Base-by-base conservation (phyloP, 2,113 vertebrate species). In the Dasyprocta punctata region DNA sequence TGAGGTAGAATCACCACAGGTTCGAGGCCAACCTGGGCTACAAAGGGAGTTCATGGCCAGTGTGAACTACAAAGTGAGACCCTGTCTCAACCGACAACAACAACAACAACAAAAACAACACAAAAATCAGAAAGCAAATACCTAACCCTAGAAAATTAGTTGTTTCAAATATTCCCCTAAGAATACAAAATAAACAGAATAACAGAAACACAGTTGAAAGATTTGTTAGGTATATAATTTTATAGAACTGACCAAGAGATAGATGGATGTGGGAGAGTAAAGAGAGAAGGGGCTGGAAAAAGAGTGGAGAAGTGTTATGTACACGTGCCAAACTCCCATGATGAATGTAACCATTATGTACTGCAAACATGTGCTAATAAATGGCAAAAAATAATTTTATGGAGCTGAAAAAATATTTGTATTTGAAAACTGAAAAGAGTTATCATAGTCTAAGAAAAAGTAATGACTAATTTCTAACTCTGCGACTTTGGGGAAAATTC, bases 111-210 rank as follows among this genome's bases (percentile, higher is more conserved):
- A n/a, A n/a, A n/a, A 65, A 65, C 63, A 65, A 36, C 63, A 65
- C 30, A 65, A 65, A 33, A 65, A 24, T 93, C 30, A 82, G 26
- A 81, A 96, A 96, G 60, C 26, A 52, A 88, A 88, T 85, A 60
- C 38, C 19, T 11, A 84, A 61, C 38, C 3, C 14, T n/a, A 71
- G 82, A 24, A 73, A 90, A 92, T 73, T 30, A 97, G 36, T 65
- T 20, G 28, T 65, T 93, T 26, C 28, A n/a, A 90, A 47, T 65
- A 24, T 65, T 65, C 52, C 38, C 12, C 11, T 38, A 77, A 52
- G 75, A 60, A 63, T 38, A 77, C 19, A 49, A 77, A 58, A 49
- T 13, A 75, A 84, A 44, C 9, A 60, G 5, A 61, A 3, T 41
- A 24, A n/a, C 67, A 88, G 38, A 91, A 89, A 78, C 13, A 63